Conservation (phyloP, 2,113 vertebrate species). For the Dasypus novemcinctus region DNA sequence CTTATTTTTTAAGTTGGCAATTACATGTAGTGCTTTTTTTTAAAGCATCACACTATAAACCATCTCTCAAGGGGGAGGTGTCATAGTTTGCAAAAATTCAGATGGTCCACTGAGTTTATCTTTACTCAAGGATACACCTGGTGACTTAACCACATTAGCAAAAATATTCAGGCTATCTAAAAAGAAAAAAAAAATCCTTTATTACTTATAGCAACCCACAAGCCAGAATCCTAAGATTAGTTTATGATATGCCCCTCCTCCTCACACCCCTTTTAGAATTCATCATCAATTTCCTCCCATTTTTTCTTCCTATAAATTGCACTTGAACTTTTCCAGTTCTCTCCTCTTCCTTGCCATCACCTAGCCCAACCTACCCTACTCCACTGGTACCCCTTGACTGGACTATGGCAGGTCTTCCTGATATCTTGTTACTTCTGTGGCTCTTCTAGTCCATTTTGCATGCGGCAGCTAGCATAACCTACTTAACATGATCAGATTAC, state of each 20-base stretch:
- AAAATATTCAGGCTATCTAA: not conserved
- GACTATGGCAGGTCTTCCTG: too few relatives aligned
- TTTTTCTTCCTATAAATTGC: not conserved
- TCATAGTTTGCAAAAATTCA: not conserved
- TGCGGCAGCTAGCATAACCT: not conserved
- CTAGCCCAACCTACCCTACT: too few relatives aligned
- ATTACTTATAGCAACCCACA: not conserved
- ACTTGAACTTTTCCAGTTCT: not conserved
- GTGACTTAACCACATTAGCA: not conserved
- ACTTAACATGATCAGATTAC: not conserved
- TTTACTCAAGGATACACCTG: not conserved
- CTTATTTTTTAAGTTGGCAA: not conserved
- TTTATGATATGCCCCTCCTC: not conserved
- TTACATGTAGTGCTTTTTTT: not conserved
- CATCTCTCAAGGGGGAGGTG: not conserved
- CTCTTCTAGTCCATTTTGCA: not conserved
- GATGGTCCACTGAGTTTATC: not conserved
- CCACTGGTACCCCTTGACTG: not conserved
- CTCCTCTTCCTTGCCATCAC: not conserved
- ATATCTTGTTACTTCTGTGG: not conserved
- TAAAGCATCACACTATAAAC: not conserved
- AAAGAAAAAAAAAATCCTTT: not conserved
- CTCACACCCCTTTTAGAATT: not conserved
- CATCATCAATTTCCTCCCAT: not conserved
- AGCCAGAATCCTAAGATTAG: not conserved